A percentile compares a stretch with the other conserved stretches of the same genome.
Evolutionary conservation across 2,113 vertebrate species (phyloP).

Genomic region (Glaucomys volans): DNA sequence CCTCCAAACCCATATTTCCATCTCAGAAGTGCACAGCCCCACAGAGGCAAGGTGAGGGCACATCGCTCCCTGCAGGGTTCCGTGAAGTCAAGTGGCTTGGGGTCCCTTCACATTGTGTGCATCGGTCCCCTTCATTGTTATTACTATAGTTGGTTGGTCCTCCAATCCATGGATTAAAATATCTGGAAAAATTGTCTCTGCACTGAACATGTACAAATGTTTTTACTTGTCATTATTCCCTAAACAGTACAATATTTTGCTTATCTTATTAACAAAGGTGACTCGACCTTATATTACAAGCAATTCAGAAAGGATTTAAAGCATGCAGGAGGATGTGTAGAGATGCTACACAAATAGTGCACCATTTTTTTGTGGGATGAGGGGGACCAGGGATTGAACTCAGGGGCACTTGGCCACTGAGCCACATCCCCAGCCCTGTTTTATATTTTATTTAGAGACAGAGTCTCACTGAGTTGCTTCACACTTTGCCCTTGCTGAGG

Average conservation of each 20-base stretch:
- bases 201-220: not conserved
- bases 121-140: not conserved
- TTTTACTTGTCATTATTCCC: not conserved
- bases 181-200: not conserved
- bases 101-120: not conserved
- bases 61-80: accelerated
- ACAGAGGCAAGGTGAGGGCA: not conserved
- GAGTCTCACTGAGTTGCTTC: too few relatives aligned
- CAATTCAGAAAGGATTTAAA: not conserved
- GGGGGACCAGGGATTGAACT: too few relatives aligned
- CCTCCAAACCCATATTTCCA: not conserved
- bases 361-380: too few relatives aligned
- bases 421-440: too few relatives aligned
- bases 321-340: not conserved
- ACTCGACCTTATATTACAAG: not conserved
- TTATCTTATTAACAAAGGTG: not conserved
- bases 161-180: not conserved
- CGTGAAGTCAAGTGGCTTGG: too few relatives aligned
- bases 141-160: not conserved
- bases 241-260: not conserved
- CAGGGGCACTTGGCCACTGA: too few relatives aligned
- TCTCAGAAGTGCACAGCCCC: not conserved
- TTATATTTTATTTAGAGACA: too few relatives aligned
- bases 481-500: too few relatives aligned
- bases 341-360: not conserved